phyloP scores from a whole-genome alignment of 2,888 invertebrate genomes.

The Tyria jacobaeae region DNA sequence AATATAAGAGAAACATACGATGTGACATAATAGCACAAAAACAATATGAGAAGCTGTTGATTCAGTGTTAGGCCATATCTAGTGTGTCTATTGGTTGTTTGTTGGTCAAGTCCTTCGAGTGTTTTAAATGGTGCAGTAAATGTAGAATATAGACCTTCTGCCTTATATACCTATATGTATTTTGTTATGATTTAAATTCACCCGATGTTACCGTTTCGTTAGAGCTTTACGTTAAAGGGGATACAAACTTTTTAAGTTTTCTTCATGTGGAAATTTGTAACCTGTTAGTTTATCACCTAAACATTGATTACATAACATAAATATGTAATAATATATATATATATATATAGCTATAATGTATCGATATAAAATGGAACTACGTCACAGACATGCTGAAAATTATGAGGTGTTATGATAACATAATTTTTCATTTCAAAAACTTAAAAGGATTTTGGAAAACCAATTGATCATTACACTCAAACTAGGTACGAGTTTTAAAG shows the following conservation, averaged over 20 bases:
- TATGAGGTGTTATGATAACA: conserved; percentile 35
- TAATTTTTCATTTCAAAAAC: not conserved
- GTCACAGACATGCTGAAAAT: conserved; percentile 60
- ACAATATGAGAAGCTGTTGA: no score
- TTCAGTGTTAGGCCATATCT: no score
- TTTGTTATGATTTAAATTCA: no score
- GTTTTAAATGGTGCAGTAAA: no score
- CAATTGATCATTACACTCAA: not conserved
- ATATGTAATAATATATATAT: not conserved
- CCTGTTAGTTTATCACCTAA: not conserved
- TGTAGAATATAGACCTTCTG: no score
- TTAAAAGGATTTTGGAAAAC: not conserved
- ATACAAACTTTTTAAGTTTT: not conserved
- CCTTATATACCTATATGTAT: no score
- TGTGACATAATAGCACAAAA: no score
- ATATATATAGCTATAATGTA: conserved; percentile 19
- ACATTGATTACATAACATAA: not conserved
- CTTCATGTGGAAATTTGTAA: not conserved
- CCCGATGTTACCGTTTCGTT: no score
- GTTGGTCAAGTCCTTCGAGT: no score
- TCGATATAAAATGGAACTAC: conserved; percentile 50
- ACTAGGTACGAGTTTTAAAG: not conserved
- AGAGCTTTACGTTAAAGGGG: not conserved
- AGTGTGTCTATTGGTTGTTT: no score
- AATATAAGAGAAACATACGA: not conserved